phyloP scores from a whole-genome alignment of 2,113 vertebrate species.

The Eurystomus gularis region DNA sequence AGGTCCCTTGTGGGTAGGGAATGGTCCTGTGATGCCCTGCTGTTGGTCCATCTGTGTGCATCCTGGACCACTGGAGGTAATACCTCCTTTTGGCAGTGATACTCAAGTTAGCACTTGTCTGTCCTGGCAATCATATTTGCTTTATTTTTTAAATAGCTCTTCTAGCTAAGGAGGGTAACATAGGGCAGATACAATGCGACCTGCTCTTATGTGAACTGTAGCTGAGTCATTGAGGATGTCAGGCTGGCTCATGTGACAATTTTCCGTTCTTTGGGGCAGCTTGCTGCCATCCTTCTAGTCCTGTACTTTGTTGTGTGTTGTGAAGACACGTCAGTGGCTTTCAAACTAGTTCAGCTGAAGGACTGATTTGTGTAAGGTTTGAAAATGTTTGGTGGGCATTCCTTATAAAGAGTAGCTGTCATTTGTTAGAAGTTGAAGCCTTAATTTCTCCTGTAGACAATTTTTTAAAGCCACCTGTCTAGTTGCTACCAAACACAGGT shows the following conservation, averaged over 20 bases:
- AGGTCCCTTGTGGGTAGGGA: not conserved
- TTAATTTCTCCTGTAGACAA: not conserved
- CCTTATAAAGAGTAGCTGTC: not conserved
- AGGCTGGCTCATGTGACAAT: not conserved
- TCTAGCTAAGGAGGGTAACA: not conserved
- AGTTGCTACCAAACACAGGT: not conserved
- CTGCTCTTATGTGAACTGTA: not conserved
- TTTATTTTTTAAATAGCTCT: not conserved
- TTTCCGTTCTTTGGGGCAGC: not conserved
- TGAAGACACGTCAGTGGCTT: not conserved
- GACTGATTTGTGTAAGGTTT: not conserved
- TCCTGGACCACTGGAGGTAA: not conserved
- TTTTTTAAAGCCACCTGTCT: not conserved
- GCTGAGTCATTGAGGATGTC: not conserved
- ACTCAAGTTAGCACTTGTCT: not conserved
- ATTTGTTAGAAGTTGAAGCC: not conserved
- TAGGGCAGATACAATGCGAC: not conserved
- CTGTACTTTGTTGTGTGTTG: not conserved
- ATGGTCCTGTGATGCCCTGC: not conserved
- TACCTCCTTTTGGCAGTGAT: not conserved
- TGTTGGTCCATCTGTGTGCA: not conserved
- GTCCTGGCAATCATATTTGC: not conserved
- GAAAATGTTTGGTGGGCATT: not conserved
- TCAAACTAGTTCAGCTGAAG: not conserved
- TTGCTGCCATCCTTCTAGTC: not conserved